phyloP scores from a whole-genome alignment of 2,113 vertebrate species.

The Larimichthys polyactis region DNA sequence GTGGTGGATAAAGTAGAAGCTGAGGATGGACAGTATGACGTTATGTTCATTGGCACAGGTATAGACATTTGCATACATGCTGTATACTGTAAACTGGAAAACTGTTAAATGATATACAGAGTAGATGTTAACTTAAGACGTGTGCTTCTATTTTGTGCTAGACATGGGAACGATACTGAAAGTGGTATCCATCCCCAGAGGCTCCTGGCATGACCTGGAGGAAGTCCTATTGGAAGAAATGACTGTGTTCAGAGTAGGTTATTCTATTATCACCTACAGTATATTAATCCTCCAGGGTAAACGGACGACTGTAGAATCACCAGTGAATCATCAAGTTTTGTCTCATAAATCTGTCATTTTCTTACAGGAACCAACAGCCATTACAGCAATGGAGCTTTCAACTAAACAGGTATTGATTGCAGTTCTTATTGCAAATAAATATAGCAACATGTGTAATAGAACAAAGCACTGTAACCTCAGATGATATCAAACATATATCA shows the following conservation, averaged over 20 bases:
- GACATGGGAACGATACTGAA: conserved; percentile 96
- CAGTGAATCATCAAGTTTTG: background rate
- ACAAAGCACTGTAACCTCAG: background rate
- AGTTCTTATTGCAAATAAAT: background rate
- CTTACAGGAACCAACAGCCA: conserved; percentile 91
- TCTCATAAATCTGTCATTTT: background rate
- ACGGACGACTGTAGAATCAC: background rate
- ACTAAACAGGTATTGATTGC: conserved; percentile 91
- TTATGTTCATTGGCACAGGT: conserved; percentile 99
- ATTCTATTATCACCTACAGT: background rate
- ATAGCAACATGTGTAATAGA: background rate
- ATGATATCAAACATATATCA: background rate
- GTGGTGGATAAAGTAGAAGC: conserved; percentile 97
- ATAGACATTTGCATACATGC: background rate
- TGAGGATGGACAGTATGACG: conserved; percentile 97
- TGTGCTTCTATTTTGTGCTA: conserved; percentile 62
- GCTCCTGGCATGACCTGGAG: conserved; percentile 98
- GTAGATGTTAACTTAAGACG: background rate
- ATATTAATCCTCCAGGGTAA: background rate
- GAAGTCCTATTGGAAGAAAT: conserved; percentile 99
- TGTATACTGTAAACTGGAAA: background rate
- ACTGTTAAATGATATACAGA: background rate
- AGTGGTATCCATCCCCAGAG: conserved; percentile 96
- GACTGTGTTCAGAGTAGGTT: conserved; percentile 94
- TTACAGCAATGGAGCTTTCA: conserved; percentile 96